A percentile compares a stretch with the other conserved stretches of the same genome.
Evolutionary conservation across 2,888 invertebrate genomes (phyloP).

Genomic region (Epicampocera succincta): DNA sequence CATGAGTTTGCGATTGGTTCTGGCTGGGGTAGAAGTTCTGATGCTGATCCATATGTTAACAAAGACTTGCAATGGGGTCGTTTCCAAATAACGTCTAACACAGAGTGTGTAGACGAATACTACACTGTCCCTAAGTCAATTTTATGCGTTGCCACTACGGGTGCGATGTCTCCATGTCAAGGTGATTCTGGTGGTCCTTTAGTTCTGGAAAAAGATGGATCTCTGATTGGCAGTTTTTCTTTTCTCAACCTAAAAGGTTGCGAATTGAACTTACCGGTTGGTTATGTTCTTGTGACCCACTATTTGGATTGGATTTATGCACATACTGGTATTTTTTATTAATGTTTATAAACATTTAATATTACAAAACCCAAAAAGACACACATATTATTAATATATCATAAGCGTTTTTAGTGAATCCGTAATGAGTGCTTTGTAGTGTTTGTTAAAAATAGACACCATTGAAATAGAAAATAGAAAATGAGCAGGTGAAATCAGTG

Average conservation of each 20-base stretch:
- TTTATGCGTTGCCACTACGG: constrained; percentile 75
- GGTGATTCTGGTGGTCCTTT: constrained; percentile 80
- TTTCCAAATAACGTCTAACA: constrained; percentile 73
- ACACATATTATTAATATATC: too few species aligned
- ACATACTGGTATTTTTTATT: constrained; percentile 56
- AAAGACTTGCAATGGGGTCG: constrained; percentile 71
- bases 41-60: constrained; percentile 70
- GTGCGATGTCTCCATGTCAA: constrained; percentile 74
- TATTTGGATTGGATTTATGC: constrained; percentile 76
- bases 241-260: constrained; percentile 73
- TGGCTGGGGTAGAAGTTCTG: constrained; percentile 76
- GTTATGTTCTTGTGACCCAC: constrained; percentile 73
- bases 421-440: too few species aligned
- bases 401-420: too few species aligned
- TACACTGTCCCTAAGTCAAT: background rate
- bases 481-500: too few species aligned
- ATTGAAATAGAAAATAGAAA: too few species aligned
- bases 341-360: too few species aligned
- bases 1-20: constrained; percentile 73
- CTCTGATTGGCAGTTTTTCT: constrained; percentile 76
- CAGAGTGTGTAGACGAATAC: constrained; percentile 73
- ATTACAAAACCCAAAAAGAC: too few species aligned
- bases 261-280: constrained; percentile 72
- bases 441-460: too few species aligned
- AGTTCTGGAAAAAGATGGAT: constrained; percentile 58